Evolutionary conservation across 2,113 vertebrate genomes (phyloP).

Genomic region (Gymnocephalus cernua): DNA sequence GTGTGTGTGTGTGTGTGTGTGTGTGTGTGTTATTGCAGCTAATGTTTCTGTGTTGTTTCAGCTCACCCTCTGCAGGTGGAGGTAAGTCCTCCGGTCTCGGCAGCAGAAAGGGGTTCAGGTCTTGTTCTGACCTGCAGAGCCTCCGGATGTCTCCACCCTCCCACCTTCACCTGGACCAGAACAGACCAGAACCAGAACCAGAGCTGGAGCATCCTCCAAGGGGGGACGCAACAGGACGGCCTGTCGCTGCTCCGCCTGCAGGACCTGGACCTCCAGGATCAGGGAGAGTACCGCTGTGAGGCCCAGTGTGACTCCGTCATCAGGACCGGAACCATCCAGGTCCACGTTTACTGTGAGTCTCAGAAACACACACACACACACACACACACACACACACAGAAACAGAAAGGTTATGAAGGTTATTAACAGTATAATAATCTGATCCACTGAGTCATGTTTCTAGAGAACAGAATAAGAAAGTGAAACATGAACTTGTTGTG

Average conservation of each 20-base stretch:
- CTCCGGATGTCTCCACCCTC: conserved; percentile 61
- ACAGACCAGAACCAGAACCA: background rate
- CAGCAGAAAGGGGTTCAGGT: conserved; percentile 58
- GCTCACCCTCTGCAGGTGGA: conserved; percentile 75
- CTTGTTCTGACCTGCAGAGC: conserved; percentile 71
- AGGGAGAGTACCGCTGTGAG: conserved; percentile 74
- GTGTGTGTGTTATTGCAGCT: too few relatives aligned
- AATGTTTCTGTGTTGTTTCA: conserved; percentile 17
- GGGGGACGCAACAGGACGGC: background rate
- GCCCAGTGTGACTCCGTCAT: conserved; percentile 70
- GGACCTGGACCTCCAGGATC: conserved; percentile 65
- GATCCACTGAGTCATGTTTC: too few relatives aligned
- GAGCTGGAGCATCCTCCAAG: background rate
- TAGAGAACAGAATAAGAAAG: too few relatives aligned
- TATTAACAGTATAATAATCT: too few relatives aligned
- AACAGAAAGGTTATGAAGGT: background rate
- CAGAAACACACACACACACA: background rate
- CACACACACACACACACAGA: background rate
- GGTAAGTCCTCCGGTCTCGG: conserved; percentile 46
- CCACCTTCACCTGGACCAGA: conserved; percentile 73
- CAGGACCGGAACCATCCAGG: conserved; percentile 39
- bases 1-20: too few relatives aligned
- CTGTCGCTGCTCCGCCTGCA: conserved; percentile 50
- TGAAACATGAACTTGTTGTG: too few relatives aligned
- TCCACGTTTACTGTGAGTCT: conserved; percentile 79